These are phyloP conservation scores for Baronia brevicornis DNA, from an alignment of 2,888 invertebrate species.

Conservation along the genomic window DNA sequence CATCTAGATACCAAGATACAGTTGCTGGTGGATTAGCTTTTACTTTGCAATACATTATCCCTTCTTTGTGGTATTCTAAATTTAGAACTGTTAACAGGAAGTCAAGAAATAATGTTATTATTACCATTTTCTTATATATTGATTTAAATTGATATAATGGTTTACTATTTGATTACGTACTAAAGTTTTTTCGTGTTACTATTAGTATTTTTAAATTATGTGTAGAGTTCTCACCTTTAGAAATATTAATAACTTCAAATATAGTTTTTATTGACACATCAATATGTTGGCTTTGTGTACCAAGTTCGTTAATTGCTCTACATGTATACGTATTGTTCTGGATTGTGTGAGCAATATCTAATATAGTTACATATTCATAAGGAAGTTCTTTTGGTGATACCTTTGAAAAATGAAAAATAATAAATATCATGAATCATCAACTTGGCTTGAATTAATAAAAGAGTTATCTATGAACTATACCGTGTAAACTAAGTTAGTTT, in stretches of 20 bases:
- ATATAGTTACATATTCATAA: conserved; percentile 5
- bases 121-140: too few relatives aligned
- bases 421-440: neutral
- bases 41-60: conserved; percentile 2
- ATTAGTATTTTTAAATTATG: neutral
- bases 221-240: conserved; percentile 8
- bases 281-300: neutral
- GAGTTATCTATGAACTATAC: too few relatives aligned
- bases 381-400: conserved; percentile 1
- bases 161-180: too few relatives aligned
- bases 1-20: conserved; percentile 1
- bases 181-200: too few relatives aligned
- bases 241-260: conserved; percentile 4
- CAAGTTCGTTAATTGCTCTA: conserved; percentile 1
- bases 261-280: conserved; percentile 1
- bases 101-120: too few relatives aligned
- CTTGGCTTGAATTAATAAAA: too few relatives aligned
- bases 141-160: too few relatives aligned
- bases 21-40: neutral
- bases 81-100: neutral
- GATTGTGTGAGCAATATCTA: conserved; percentile 4
- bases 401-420: conserved; percentile 1
- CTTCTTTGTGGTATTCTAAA: neutral
- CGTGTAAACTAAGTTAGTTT: conserved; percentile 3
- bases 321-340: conserved; percentile 5